A percentile compares a stretch with the other conserved stretches of the same genome.
Evolutionary conservation across 1,140 invertebrate species (phyloP).

Genomic region (Ptiloglossa arizonensis): DNA sequence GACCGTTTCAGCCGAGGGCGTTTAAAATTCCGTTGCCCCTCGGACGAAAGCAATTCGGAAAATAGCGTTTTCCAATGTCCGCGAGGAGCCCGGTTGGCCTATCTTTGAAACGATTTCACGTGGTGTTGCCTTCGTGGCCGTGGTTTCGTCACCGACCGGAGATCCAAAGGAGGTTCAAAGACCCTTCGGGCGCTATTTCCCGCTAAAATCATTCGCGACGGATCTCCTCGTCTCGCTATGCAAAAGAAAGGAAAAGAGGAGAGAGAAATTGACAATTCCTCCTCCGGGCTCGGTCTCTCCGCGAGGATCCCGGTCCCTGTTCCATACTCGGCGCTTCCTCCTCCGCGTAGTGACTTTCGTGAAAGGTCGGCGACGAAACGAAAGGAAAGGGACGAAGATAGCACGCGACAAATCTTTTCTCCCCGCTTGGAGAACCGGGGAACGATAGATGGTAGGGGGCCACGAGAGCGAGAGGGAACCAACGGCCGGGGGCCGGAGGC

Average conservation of each 20-base stretch:
- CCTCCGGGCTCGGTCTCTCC: constrained; percentile 26
- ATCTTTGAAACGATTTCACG: constrained; percentile 59
- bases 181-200: constrained; percentile 53
- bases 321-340: background rate
- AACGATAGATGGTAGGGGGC: too few species aligned
- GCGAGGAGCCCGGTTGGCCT: constrained; percentile 10
- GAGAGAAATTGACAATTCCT: constrained; percentile 68
- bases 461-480: too few species aligned
- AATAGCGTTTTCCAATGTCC: constrained; percentile 51
- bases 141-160: constrained; percentile 35
- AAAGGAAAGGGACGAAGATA: constrained; percentile 4
- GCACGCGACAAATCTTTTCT: constrained; percentile 58
- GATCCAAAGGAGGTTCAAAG: constrained; percentile 58
- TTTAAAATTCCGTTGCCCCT: background rate
- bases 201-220: constrained; percentile 63
- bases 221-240: constrained; percentile 65
- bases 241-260: constrained; percentile 45
- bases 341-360: constrained; percentile 19
- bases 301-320: constrained; percentile 4
- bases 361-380: constrained; percentile 25
- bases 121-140: constrained; percentile 44
- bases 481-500: too few species aligned
- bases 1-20: too few species aligned
- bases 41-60: constrained; percentile 37
- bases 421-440: constrained; percentile 20